phyloP scores from a whole-genome alignment of 1,140 invertebrate genomes.

The Zaprionus kolodkinae region DNA sequence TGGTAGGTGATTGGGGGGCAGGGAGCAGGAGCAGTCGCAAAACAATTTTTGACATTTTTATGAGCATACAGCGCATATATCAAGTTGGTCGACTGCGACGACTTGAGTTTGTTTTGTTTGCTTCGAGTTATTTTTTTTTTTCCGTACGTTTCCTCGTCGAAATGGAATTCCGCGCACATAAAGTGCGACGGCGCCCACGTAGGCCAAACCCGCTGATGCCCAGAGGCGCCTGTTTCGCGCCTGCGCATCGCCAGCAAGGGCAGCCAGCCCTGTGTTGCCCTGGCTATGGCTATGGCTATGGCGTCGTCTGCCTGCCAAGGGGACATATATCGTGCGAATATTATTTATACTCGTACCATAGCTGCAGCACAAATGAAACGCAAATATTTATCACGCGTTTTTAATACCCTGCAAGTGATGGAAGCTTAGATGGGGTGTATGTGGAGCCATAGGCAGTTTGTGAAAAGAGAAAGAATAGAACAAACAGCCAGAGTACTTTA shows the following conservation, averaged over 20 bases:
- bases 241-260: slow-evolving; percentile 58
- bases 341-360: slow-evolving; percentile 73
- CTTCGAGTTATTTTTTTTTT: slow-evolving; percentile 11
- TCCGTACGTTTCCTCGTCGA: slow-evolving; percentile 14
- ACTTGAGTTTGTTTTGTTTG: slow-evolving; percentile 47
- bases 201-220: slow-evolving; percentile 66
- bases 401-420: slow-evolving; percentile 32
- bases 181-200: slow-evolving; percentile 76
- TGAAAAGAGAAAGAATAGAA: no score
- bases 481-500: no score
- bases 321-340: slow-evolving; percentile 83
- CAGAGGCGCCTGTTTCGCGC: slow-evolving; percentile 78
- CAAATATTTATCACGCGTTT: slow-evolving; percentile 77
- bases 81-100: slow-evolving; percentile 70
- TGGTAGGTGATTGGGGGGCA: neutral
- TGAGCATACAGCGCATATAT: slow-evolving; percentile 83
- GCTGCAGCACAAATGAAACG: slow-evolving; percentile 65
- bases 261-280: neutral
- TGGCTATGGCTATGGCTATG: slow-evolving; percentile 23
- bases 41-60: slow-evolving; percentile 84
- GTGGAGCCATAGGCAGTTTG: neutral
- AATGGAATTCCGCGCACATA: slow-evolving; percentile 71
- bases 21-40: slow-evolving; percentile 24
- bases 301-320: slow-evolving; percentile 73
- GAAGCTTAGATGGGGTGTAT: neutral